Conservation (phyloP, 2,888 invertebrate species). For the Drosophila subquinaria region DNA sequence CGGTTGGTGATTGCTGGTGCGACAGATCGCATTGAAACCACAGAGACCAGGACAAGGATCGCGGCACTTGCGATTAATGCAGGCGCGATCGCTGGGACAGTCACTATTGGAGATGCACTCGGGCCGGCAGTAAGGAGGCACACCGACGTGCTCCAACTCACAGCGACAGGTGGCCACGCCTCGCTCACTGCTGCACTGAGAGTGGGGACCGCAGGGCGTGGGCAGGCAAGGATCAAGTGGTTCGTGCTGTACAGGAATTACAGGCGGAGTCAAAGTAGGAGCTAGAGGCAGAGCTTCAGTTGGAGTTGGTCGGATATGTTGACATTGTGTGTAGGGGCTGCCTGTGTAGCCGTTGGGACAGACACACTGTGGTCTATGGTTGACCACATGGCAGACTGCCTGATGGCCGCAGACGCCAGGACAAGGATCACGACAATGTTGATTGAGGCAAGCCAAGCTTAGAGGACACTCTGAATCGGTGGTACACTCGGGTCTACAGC, state of each 20-base stretch:
- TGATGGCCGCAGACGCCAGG: constrained; percentile 90
- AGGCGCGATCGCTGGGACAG: constrained; percentile 90
- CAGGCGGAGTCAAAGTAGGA: neutral
- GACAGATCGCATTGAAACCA: constrained; percentile 90
- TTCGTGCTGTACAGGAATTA: constrained; percentile 37
- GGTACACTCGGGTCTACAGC: constrained; percentile 90
- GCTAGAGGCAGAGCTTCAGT: neutral
- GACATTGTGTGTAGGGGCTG: constrained; percentile 88
- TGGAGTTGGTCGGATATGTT: constrained; percentile 61
- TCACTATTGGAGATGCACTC: constrained; percentile 91
- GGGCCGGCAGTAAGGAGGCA: constrained; percentile 90
- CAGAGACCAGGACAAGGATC: constrained; percentile 92
- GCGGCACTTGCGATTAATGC: constrained; percentile 91
- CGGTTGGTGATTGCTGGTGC: constrained; percentile 91
- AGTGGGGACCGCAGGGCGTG: constrained; percentile 91
- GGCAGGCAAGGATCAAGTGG: constrained; percentile 86
- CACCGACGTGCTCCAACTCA: constrained; percentile 89
- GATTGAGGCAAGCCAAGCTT: constrained; percentile 89
- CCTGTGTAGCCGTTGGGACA: constrained; percentile 89
- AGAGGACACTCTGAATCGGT: constrained; percentile 90
- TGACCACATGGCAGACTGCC: constrained; percentile 89
- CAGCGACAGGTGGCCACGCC: constrained; percentile 91
- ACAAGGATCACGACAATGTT: constrained; percentile 91
- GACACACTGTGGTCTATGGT: constrained; percentile 91
- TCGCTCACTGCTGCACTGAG: constrained; percentile 89